These are phyloP conservation scores for Adelosebastes latens DNA, from an alignment of 2,797 vertebrate species.

Conservation along the genomic window DNA sequence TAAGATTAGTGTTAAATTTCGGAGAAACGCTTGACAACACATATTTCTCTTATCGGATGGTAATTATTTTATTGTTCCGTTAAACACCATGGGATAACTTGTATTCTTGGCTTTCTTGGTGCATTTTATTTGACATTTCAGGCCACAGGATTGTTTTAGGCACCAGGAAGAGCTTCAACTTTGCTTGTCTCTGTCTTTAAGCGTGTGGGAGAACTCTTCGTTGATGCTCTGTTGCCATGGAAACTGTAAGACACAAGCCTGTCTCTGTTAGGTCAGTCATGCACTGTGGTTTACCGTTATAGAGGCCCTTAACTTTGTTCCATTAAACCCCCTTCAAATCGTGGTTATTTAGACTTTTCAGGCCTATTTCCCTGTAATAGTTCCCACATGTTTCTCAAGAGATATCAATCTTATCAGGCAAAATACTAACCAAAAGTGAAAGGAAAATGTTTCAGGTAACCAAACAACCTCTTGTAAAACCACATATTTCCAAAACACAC, in stretches of 20 bases:
- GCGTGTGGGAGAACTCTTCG: slow-evolving; percentile 26
- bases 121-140: slow-evolving; percentile 46
- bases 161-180: slow-evolving; percentile 16
- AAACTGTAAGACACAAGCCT: slow-evolving; percentile 52
- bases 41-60: slow-evolving; percentile 64
- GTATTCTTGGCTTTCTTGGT: slow-evolving; percentile 34
- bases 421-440: slow-evolving; percentile 52
- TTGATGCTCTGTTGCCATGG: slow-evolving; percentile 45
- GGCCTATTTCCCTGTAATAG: slow-evolving; percentile 61
- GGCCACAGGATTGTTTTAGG: slow-evolving; percentile 37
- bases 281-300: slow-evolving; percentile 46
- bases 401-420: slow-evolving; percentile 70
- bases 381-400: slow-evolving; percentile 67
- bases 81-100: slow-evolving; percentile 45
- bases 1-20: slow-evolving; percentile 64
- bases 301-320: slow-evolving; percentile 47
- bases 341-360: slow-evolving; percentile 66
- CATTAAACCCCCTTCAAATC: slow-evolving; percentile 66
- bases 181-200: slow-evolving; percentile 1
- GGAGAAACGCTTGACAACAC: slow-evolving; percentile 53
- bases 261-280: slow-evolving; percentile 44
- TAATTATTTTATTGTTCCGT: slow-evolving; percentile 63
- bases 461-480: slow-evolving; percentile 67
- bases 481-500: slow-evolving; percentile 36
- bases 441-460: slow-evolving; percentile 50